These are phyloP conservation scores for Drosophila repleta DNA, from an alignment of 1,140 invertebrate genomes.

Conservation along the genomic window DNA sequence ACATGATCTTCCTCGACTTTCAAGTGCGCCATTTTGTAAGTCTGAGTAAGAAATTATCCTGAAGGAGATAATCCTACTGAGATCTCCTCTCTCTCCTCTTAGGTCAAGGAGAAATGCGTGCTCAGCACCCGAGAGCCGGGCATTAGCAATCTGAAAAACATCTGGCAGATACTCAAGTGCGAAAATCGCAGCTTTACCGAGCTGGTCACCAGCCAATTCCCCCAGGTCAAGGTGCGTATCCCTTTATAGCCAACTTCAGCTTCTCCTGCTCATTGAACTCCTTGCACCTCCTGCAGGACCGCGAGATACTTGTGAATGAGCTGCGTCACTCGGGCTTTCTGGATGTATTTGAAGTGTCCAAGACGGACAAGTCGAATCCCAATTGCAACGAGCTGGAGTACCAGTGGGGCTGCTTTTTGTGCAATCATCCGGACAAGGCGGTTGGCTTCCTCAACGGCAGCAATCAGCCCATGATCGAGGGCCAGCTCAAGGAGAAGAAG, in stretches of 20 bases:
- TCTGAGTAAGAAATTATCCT: background rate
- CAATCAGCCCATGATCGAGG: slow-evolving; percentile 92
- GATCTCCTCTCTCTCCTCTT: slow-evolving; percentile 29
- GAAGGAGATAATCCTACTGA: background rate
- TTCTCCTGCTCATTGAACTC: background rate
- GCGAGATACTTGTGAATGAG: slow-evolving; percentile 93
- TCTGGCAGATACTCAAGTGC: slow-evolving; percentile 96
- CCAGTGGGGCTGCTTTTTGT: slow-evolving; percentile 85
- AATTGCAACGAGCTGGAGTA: slow-evolving; percentile 84
- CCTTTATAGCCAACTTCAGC: no score
- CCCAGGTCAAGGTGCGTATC: slow-evolving; percentile 89
- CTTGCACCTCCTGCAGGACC: slow-evolving; percentile 86
- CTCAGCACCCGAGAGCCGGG: slow-evolving; percentile 93
- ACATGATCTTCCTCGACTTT: slow-evolving; percentile 97
- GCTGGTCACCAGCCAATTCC: slow-evolving; percentile 96
- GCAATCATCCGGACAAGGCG: slow-evolving; percentile 95
- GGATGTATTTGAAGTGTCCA: slow-evolving; percentile 94
- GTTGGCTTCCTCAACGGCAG: slow-evolving; percentile 90
- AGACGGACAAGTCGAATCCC: slow-evolving; percentile 80
- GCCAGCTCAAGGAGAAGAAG: slow-evolving; percentile 97
- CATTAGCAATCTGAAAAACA: slow-evolving; percentile 93
- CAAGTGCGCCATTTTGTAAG: slow-evolving; percentile 86
- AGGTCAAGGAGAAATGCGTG: slow-evolving; percentile 91
- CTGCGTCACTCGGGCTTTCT: slow-evolving; percentile 94
- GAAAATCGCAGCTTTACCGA: slow-evolving; percentile 95